Evolutionary conservation across 2,888 invertebrate genomes (phyloP).

Genomic region (Buathra laborator): DNA sequence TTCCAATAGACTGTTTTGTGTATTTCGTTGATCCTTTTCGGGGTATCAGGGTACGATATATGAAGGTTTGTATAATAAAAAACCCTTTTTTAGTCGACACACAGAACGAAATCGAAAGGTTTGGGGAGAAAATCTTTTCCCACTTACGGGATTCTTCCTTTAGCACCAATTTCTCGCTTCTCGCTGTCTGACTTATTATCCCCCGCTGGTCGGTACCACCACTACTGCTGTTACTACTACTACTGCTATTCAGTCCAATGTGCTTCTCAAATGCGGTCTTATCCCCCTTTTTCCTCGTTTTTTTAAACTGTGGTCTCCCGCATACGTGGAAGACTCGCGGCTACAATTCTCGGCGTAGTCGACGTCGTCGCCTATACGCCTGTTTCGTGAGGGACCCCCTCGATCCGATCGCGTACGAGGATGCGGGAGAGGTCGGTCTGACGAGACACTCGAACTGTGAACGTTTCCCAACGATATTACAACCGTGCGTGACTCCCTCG

Average conservation of each 20-base stretch:
- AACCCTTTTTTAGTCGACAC: conserved; percentile 59
- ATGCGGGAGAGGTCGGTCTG: conserved; percentile 54
- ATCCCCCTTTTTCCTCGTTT: conserved; percentile 21
- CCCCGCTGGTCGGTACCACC: background rate
- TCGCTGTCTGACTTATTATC: conserved; percentile 26
- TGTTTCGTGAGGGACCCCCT: conserved; percentile 14
- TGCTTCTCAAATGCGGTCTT: background rate
- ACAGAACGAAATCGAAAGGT: conserved; percentile 73
- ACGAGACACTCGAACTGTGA: conserved; percentile 12
- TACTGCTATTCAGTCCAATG: conserved; percentile 17
- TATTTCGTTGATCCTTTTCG: background rate
- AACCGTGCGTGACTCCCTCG: conserved; percentile 51
- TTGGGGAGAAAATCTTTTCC: conserved; percentile 69
- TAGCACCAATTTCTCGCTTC: conserved; percentile 59
- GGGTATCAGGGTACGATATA: background rate
- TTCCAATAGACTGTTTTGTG: conserved; percentile 9
- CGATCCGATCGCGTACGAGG: conserved; percentile 38
- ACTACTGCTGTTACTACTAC: conserved; percentile 4
- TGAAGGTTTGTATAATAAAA: background rate
- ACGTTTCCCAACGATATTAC: conserved; percentile 42
- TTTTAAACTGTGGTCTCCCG: conserved; percentile 18
- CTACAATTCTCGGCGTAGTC: conserved; percentile 27
- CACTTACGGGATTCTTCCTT: conserved; percentile 63
- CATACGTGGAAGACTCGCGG: conserved; percentile 27
- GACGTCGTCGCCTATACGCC: conserved; percentile 18